phyloP scores from a whole-genome alignment of 1,140 invertebrate species.

The Drusus annulatus region DNA sequence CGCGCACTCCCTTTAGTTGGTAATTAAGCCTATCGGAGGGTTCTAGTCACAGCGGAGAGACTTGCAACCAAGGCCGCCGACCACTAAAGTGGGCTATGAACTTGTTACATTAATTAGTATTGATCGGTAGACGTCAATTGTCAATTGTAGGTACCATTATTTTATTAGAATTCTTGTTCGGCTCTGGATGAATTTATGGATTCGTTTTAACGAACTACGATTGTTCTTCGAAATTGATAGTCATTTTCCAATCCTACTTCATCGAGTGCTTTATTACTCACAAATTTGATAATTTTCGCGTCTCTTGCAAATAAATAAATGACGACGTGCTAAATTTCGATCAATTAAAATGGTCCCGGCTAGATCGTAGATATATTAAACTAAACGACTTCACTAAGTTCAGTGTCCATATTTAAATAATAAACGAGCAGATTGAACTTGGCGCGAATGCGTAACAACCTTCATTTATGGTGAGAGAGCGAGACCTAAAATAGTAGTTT shows the following conservation, averaged over 20 bases:
- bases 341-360: not conserved
- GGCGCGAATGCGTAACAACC: slow-evolving; percentile 19
- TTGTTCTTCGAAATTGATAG: too few species aligned
- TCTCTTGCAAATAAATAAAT: too few species aligned
- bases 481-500: slow-evolving; percentile 17
- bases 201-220: too few species aligned
- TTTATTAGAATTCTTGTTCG: too few species aligned
- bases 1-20: not conserved
- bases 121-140: too few species aligned
- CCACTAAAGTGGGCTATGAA: not conserved
- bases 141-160: too few species aligned
- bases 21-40: not conserved
- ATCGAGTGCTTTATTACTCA: too few species aligned
- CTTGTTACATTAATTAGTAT: too few species aligned
- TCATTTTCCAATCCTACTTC: too few species aligned
- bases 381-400: slow-evolving; percentile 5
- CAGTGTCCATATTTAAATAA: slow-evolving; percentile 18
- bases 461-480: not conserved
- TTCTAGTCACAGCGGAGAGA: not conserved
- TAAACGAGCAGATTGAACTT: slow-evolving; percentile 4
- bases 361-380: not conserved
- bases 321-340: too few species aligned
- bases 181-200: too few species aligned
- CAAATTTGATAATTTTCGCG: too few species aligned
- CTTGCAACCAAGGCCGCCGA: not conserved